phyloP scores from a whole-genome alignment of 1,140 invertebrate species.

The Drosophila repleta region DNA sequence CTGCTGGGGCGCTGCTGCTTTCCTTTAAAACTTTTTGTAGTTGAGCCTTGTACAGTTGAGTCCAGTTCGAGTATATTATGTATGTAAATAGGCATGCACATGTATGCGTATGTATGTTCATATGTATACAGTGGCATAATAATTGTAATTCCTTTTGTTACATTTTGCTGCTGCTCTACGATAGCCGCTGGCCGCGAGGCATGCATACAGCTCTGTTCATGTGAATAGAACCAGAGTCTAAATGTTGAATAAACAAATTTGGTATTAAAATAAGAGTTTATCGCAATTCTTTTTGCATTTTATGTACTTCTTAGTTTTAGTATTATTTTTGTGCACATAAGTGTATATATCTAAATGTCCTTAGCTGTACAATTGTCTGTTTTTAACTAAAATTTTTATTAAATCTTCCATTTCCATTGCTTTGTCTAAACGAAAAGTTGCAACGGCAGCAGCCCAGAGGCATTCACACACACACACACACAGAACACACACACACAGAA shows the following conservation, averaged over 20 bases:
- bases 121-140: slow-evolving; percentile 29
- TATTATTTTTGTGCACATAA: too few species aligned
- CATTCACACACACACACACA: too few species aligned
- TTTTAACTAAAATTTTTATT: slow-evolving; percentile 22
- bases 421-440: slow-evolving; percentile 26
- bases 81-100: slow-evolving; percentile 63
- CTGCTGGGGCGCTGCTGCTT: slow-evolving; percentile 43
- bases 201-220: neutral
- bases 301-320: too few species aligned
- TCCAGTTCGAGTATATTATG: slow-evolving; percentile 54
- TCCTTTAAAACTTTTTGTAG: slow-evolving; percentile 47
- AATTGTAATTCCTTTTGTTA: slow-evolving; percentile 26
- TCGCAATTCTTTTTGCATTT: too few species aligned
- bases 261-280: too few species aligned
- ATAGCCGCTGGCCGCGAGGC: neutral
- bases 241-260: too few species aligned
- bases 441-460: neutral
- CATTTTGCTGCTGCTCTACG: slow-evolving; percentile 17
- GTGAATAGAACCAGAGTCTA: too few species aligned
- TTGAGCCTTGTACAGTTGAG: slow-evolving; percentile 62
- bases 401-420: slow-evolving; percentile 10
- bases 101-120: slow-evolving; percentile 19
- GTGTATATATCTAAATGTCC: too few species aligned
- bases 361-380: neutral
- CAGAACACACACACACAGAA: too few species aligned